These are phyloP conservation scores for Eudasyphora cyanicolor DNA, from an alignment of 2,888 invertebrate genomes.

Conservation along the genomic window DNA sequence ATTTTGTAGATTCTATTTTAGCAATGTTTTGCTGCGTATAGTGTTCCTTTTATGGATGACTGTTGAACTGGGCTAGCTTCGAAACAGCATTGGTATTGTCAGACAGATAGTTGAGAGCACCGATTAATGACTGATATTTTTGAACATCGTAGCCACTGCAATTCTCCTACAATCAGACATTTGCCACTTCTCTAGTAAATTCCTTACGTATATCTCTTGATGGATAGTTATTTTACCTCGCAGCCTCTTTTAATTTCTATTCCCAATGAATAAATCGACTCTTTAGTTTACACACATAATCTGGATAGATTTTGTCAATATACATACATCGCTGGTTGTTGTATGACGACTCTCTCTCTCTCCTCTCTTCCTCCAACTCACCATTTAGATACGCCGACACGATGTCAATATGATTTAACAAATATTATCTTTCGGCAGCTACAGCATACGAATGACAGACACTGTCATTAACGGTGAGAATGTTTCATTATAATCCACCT, in stretches of 20 bases:
- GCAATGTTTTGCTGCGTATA: constrained; percentile 55
- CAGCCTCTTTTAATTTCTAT: constrained; percentile 35
- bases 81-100: constrained; percentile 55
- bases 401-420: too few species aligned
- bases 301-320: not conserved
- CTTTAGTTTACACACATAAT: not conserved
- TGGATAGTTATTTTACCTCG: constrained; percentile 31
- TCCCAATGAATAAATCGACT: constrained; percentile 7
- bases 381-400: too few species aligned
- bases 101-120: constrained; percentile 52
- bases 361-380: too few species aligned
- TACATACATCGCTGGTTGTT: too few species aligned
- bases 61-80: constrained; percentile 57
- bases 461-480: not conserved
- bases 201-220: constrained; percentile 25
- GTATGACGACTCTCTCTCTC: too few species aligned
- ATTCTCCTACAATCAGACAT: constrained; percentile 44
- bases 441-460: not conserved
- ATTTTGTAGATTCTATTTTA: too few species aligned
- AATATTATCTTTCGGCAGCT: too few species aligned
- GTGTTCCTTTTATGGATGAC: constrained; percentile 62
- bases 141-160: constrained; percentile 43
- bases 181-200: constrained; percentile 38
- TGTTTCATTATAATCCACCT: not conserved
- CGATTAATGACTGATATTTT: constrained; percentile 53